These are phyloP conservation scores for Homarus americanus DNA, from an alignment of 1,140 invertebrate species.

Conservation along the genomic window DNA sequence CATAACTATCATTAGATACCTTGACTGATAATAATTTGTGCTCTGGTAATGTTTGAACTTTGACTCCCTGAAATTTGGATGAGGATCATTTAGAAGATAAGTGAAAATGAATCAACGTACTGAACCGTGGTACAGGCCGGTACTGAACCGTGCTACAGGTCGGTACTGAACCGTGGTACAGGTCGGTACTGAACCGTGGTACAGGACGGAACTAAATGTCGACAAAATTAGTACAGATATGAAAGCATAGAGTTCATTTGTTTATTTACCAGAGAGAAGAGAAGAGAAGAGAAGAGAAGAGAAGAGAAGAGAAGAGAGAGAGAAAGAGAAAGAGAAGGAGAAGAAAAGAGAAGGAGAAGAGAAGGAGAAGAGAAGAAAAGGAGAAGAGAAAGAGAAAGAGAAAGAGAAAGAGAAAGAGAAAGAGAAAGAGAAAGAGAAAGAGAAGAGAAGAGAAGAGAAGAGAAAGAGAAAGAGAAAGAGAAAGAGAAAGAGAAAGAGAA, in stretches of 20 bases:
- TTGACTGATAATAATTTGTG: too few relatives aligned
- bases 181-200: not conserved
- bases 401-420: not conserved
- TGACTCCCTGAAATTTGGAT: too few relatives aligned
- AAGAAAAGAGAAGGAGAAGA: not conserved
- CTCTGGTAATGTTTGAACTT: too few relatives aligned
- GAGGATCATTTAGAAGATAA: too few relatives aligned
- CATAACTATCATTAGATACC: too few relatives aligned
- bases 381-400: not conserved
- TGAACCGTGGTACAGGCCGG: not conserved
- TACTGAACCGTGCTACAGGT: not conserved
- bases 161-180: not conserved
- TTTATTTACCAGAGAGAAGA: not conserved
- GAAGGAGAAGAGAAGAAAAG: not conserved
- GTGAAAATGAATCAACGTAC: too few relatives aligned
- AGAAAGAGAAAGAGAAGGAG: not conserved
- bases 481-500: not conserved
- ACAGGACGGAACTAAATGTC: not conserved
- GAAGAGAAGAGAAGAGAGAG: not conserved
- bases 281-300: not conserved
- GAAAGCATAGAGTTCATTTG: not conserved
- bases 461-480: not conserved
- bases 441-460: not conserved
- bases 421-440: not conserved
- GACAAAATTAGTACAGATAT: not conserved